A percentile compares a stretch with the other conserved stretches of the same genome.
These are phyloP conservation scores for Microcebus lehilahytsara DNA, from an alignment of 2,113 vertebrate species.

Conservation along the genomic window DNA sequence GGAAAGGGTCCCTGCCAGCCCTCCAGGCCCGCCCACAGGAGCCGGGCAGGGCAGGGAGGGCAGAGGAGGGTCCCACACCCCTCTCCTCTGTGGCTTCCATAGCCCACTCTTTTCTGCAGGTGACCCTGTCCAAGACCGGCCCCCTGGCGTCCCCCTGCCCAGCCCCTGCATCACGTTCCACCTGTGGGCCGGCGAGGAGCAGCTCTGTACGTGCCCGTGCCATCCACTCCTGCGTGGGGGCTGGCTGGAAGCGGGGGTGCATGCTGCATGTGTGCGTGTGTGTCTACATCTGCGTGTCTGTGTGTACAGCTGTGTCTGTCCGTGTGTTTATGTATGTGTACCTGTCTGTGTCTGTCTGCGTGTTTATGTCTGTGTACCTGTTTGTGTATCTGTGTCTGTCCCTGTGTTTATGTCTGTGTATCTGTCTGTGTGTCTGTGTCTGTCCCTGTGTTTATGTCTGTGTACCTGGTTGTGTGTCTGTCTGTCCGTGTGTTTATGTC, in stretches of 20 bases:
- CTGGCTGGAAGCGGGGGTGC: background rate
- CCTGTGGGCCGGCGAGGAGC: constrained; percentile 92
- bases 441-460: too few relatives aligned
- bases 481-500: background rate
- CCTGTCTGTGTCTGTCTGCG: background rate
- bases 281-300: too few relatives aligned
- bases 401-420: background rate
- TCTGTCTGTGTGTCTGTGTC: background rate
- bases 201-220: constrained; percentile 86
- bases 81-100: background rate
- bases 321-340: background rate
- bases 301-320: background rate
- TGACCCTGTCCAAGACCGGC: constrained; percentile 13
- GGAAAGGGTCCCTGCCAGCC: background rate
- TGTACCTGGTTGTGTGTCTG: background rate
- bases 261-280: background rate
- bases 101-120: constrained; percentile 67
- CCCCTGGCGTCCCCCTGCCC: constrained; percentile 84
- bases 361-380: background rate
- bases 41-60: background rate
- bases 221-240: background rate
- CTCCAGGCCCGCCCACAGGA: background rate
- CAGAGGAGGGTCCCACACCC: background rate
- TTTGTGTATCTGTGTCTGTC: background rate
- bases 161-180: constrained; percentile 94